Conservation (phyloP, 1,140 invertebrate species). For the Anthonomus grandis region DNA sequence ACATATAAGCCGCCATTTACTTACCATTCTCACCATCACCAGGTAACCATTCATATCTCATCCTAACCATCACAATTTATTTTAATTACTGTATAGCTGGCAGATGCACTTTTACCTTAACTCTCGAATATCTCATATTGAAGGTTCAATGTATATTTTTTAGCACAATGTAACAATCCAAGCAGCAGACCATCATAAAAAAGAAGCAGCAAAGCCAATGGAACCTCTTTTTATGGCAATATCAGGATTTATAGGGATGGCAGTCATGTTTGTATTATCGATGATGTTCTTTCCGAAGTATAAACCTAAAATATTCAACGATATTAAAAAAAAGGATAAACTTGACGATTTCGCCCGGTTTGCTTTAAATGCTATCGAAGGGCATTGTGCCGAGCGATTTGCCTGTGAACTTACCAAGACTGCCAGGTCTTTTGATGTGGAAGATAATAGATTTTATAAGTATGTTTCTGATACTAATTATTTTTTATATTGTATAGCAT, state of each 20-base stretch:
- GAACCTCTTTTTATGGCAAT: slow-evolving; percentile 51
- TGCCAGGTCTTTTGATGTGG: slow-evolving; percentile 40
- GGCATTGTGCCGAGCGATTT: slow-evolving; percentile 45
- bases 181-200: slow-evolving; percentile 22
- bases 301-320: slow-evolving; percentile 25
- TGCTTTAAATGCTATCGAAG: slow-evolving; percentile 43
- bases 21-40: slow-evolving; percentile 45
- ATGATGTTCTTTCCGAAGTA: slow-evolving; percentile 51
- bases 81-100: neutral
- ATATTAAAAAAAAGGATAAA: slow-evolving; percentile 32
- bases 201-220: slow-evolving; percentile 43
- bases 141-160: slow-evolving; percentile 20
- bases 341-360: slow-evolving; percentile 36
- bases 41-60: slow-evolving; percentile 32
- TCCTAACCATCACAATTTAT: no score
- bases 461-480: no score
- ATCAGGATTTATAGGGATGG: slow-evolving; percentile 51
- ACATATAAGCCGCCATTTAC: slow-evolving; percentile 36
- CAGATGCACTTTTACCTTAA: neutral
- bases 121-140: slow-evolving; percentile 3
- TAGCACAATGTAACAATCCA: slow-evolving; percentile 46
- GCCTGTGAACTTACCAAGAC: slow-evolving; percentile 44
- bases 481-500: no score
- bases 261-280: slow-evolving; percentile 49
- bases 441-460: slow-evolving; percentile 46